Base-by-base conservation (phyloP, 2,888 invertebrate species). In the Thymelicus sylvestris region DNA sequence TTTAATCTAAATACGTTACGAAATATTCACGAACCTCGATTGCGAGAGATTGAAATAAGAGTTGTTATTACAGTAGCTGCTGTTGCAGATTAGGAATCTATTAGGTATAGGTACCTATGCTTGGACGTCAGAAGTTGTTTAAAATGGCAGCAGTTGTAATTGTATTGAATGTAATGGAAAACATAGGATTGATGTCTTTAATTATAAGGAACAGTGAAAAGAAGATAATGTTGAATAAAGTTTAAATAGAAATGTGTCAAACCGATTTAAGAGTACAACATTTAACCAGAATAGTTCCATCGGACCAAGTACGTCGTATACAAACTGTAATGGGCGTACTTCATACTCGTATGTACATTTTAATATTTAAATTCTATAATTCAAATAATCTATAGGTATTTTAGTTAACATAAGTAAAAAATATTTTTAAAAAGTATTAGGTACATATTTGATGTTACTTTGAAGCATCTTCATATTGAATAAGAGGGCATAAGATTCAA, bases 41-140 rank as follows among this genome's bases (percentile, higher is more conserved):
- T 66, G 31, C 44, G 59, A 66, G 47, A 66, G 44, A 66, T 41
- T 61, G 61, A 48, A 67, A 66, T 65, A 70, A 65, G 59, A 70
- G 48, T 59, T 50, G 59, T 65, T 63, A 64, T 48, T 59, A 64
- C 48, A 64, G 55, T 57, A 15, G 41, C 38, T 61, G 52, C 50
- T 24, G 55, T 55, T 24, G 12, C 8, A 55, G 39, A 55, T 68
- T 62, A 62, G 15, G 61, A 39, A 44, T n/a, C 52, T 41, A 52
- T 62, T 62, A n/a, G n/a, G n/a, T n/a, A 61, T 52, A 31, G 31
- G 31, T 31, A 31, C 31, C 31, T 31, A 55, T 62, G 57, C 68
- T 41, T 24, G 44, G 55, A 63, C 55, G 48, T 48, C 63, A 31
- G 55, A 68, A 31, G 68, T 55, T 38, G 60, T 39, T 31, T 48